Evolutionary conservation across 1,140 invertebrate species (phyloP), one percentile per base, ranked within the genome.

Genomic region (Drosophila repletoides): DNA sequence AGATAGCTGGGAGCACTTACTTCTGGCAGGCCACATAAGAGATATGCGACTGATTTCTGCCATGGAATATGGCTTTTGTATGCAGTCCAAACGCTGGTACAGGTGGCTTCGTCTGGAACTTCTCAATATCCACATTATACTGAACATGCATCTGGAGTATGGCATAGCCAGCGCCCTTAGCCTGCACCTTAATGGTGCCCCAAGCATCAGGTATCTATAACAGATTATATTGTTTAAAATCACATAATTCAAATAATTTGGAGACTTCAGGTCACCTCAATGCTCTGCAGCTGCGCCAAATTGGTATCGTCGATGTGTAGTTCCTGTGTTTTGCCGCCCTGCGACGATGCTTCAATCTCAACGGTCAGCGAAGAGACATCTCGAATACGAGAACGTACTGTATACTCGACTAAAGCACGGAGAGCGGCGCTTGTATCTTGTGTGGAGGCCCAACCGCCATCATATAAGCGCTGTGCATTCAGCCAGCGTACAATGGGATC

Each of bases 401-500:
- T 97, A 89, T 97, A 98, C 72, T 97, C 95, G 74, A 96, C 96
- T 2, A 99, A 89, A 0, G 97, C 96, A 83, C 97, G 96, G 90
- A 98, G 92, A 0, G 97, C 96, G 76, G 96, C 93, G 61, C 96
- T 95, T 0, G 97, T 97, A 52, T 89, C 88, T 91, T 98, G 96
- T 2, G 97, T 98, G 0, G 97, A 98, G 0, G 97, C 96, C 97
- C 97, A 98, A 0, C 97, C 98, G 28, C 96, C 96, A 77, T 98
- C 95, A n/a, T 95, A 95, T 0, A 98, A 92, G 41, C 98, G 92
- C 88, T 98, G 97, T 0, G 95, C 93, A 89, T 98, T 98, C 3
- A 99, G 91, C 98, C 98, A 99, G 79, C 95, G 94, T 15, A 98
- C 97, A 81, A 98, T 97, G 6, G 94, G 93, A 60, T 97, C 96